Conservation (phyloP, 2,113 vertebrate genomes). For the Takifugu flavidus region DNA sequence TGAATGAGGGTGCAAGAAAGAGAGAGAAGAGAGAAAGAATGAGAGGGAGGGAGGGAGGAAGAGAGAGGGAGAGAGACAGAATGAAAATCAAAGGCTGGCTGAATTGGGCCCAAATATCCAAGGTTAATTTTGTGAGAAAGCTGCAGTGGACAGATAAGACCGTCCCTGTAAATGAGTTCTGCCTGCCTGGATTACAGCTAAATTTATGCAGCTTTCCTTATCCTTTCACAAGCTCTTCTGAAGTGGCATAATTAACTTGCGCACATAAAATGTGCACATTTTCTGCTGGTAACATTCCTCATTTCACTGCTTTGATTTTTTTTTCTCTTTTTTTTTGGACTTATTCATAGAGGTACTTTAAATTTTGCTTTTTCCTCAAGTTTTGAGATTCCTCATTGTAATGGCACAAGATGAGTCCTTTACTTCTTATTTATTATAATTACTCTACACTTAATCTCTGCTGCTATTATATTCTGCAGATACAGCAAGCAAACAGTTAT, state of each 20-base stretch:
- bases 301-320: constrained; percentile 88
- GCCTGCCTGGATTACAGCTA: constrained; percentile 99
- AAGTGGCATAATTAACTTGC: constrained; percentile 99
- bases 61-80: constrained; percentile 51
- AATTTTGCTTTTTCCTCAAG: constrained; percentile 72
- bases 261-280: constrained; percentile 99
- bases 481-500: constrained; percentile 40
- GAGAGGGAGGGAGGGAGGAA: constrained; percentile 64
- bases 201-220: constrained; percentile 99
- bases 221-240: constrained; percentile 98
- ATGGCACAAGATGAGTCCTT: constrained; percentile 54
- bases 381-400: constrained; percentile 71
- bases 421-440: constrained; percentile 59
- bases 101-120: constrained; percentile 99
- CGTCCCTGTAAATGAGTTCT: constrained; percentile 99
- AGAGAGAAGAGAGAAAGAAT: constrained; percentile 11
- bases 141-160: constrained; percentile 99
- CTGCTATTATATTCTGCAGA: constrained; percentile 30
- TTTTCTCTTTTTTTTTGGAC: constrained; percentile 62
- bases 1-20: background rate
- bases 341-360: constrained; percentile 86
- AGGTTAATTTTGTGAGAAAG: constrained; percentile 99
- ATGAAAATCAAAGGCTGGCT: constrained; percentile 95
- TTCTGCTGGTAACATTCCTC: constrained; percentile 97
- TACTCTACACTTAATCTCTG: constrained; percentile 45